These are phyloP conservation scores for Drosophila sp. DNA, from an alignment of 1,140 invertebrate genomes.

Conservation along the genomic window DNA sequence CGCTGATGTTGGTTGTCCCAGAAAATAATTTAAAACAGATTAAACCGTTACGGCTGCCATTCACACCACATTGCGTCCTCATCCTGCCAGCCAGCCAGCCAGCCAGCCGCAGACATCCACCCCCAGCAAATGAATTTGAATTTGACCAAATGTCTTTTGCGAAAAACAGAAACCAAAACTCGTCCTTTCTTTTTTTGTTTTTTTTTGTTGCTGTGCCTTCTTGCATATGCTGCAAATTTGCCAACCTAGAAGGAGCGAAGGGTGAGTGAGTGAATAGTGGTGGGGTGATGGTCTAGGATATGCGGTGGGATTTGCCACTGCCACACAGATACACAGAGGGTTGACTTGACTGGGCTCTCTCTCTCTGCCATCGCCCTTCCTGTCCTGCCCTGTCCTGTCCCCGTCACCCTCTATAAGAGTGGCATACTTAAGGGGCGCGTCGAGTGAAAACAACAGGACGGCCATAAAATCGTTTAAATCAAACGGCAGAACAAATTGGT, in stretches of 20 bases:
- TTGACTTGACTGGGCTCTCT: not conserved
- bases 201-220: slow-evolving; percentile 20
- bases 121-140: slow-evolving; percentile 71
- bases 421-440: slow-evolving; percentile 79
- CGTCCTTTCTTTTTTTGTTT: slow-evolving; percentile 29
- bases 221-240: slow-evolving; percentile 79
- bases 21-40: slow-evolving; percentile 81
- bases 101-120: slow-evolving; percentile 23
- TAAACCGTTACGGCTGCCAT: slow-evolving; percentile 79
- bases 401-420: slow-evolving; percentile 43
- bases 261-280: slow-evolving; percentile 20
- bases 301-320: slow-evolving; percentile 16
- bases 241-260: slow-evolving; percentile 43
- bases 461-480: slow-evolving; percentile 82
- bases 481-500: slow-evolving; percentile 81
- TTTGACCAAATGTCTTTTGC: slow-evolving; percentile 79
- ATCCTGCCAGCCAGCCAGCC: not conserved
- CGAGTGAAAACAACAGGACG: slow-evolving; percentile 78
- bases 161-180: slow-evolving; percentile 48
- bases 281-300: slow-evolving; percentile 11
- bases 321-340: slow-evolving; percentile 1
- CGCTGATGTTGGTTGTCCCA: not conserved
- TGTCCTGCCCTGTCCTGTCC: not conserved
- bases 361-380: not conserved
- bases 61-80: slow-evolving; percentile 56